These are phyloP conservation scores for Mus spicilegus DNA, from an alignment of 2,113 vertebrate genomes.

Conservation along the genomic window DNA sequence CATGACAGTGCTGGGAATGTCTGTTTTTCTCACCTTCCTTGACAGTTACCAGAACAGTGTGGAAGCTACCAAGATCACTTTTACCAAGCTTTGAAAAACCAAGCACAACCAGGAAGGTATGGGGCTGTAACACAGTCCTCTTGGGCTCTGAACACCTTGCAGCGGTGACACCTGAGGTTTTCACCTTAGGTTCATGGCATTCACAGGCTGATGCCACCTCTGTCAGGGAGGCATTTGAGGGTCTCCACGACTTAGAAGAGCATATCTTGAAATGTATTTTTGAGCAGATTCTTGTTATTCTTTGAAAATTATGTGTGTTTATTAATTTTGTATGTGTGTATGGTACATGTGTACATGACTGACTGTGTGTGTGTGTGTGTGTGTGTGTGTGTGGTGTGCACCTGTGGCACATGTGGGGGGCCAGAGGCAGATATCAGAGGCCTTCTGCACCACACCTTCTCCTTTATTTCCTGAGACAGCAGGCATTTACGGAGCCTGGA, in stretches of 20 bases:
- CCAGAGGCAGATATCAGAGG: background rate
- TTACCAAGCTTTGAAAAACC: background rate
- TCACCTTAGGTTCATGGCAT: background rate
- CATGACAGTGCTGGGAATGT: conserved; percentile 33
- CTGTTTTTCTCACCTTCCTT: conserved; percentile 68
- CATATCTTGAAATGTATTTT: conserved; percentile 28
- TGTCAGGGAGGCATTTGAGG: background rate
- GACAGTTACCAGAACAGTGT: conserved; percentile 59
- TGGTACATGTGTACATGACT: too few relatives aligned
- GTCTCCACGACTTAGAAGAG: background rate
- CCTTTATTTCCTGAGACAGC: too few relatives aligned
- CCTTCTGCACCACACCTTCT: background rate
- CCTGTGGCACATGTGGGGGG: background rate
- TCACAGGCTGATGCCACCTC: background rate
- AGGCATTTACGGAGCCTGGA: background rate
- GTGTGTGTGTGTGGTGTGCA: background rate
- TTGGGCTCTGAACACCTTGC: background rate
- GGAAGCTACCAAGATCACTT: conserved; percentile 3
- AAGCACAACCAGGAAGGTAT: background rate
- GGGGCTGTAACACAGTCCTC: background rate
- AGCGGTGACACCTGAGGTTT: background rate
- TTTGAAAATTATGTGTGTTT: background rate
- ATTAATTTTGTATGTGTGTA: background rate
- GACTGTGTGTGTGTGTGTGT: background rate
- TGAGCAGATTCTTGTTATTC: background rate